These are phyloP conservation scores for Picathartes gymnocephalus DNA, from an alignment of 2,113 vertebrate species.

Conservation along the genomic window DNA sequence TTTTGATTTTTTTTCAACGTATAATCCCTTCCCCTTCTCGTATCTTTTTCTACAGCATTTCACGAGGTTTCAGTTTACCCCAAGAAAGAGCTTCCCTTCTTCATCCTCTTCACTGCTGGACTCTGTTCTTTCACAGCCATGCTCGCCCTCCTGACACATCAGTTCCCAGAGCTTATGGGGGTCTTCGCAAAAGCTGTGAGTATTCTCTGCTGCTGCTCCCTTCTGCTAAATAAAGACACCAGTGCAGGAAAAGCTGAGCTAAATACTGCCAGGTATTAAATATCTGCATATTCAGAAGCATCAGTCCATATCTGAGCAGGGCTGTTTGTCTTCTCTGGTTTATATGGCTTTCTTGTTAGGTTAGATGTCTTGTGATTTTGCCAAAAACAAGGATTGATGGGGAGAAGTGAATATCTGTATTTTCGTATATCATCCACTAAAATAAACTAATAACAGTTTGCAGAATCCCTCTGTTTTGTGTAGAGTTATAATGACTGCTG, in stretches of 20 bases:
- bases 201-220: conserved; percentile 38
- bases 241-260: not conserved
- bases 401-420: not conserved
- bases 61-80: conserved; percentile 99
- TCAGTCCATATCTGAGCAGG: not conserved
- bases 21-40: not conserved
- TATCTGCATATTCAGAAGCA: not conserved
- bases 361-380: not conserved
- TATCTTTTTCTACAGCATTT: conserved; percentile 84
- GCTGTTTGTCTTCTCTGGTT: not conserved
- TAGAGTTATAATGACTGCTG: not conserved
- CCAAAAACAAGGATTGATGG: no score
- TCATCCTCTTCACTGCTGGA: conserved; percentile 97
- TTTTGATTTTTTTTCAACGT: not conserved
- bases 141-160: conserved; percentile 97
- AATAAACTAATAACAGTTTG: not conserved
- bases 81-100: conserved; percentile 98
- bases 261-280: not conserved
- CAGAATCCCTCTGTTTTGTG: not conserved
- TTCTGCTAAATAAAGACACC: not conserved
- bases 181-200: conserved; percentile 99
- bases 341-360: not conserved
- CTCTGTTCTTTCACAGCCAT: conserved; percentile 98
- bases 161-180: conserved; percentile 98
- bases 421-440: conserved; percentile 17